Evolutionary conservation across 2,888 invertebrate genomes (phyloP).

Genomic region (Epirrhoe tristata): DNA sequence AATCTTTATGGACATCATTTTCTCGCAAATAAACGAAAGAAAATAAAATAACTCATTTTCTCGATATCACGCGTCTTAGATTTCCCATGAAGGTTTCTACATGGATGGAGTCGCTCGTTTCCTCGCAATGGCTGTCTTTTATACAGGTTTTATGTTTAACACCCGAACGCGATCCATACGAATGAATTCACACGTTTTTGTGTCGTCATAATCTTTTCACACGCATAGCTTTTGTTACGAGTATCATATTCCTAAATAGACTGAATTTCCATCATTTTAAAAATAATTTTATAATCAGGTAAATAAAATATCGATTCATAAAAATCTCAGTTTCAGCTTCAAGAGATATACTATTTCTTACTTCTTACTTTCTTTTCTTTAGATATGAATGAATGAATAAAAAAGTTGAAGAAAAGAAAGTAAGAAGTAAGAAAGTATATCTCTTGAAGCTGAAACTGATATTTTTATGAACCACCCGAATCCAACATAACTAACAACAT

Average conservation of each 20-base stretch:
- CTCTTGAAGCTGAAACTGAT: no score
- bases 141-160: constrained; percentile 1
- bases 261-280: background rate
- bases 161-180: background rate
- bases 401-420: no score
- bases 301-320: no score
- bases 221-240: background rate
- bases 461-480: no score
- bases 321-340: no score
- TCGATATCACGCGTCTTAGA: constrained; percentile 2
- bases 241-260: background rate
- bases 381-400: no score
- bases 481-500: no score
- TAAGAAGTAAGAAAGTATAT: no score
- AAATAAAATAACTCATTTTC: background rate
- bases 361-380: no score
- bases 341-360: no score
- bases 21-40: background rate
- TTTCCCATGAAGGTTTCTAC: constrained; percentile 6
- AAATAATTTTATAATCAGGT: no score
- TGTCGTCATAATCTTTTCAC: background rate
- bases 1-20: no score
- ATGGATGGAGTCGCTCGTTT: constrained; percentile 2
- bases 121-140: background rate
- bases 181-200: constrained; percentile 1